Conservation (phyloP, 1,140 invertebrate genomes). For the Drosophila tristis region DNA sequence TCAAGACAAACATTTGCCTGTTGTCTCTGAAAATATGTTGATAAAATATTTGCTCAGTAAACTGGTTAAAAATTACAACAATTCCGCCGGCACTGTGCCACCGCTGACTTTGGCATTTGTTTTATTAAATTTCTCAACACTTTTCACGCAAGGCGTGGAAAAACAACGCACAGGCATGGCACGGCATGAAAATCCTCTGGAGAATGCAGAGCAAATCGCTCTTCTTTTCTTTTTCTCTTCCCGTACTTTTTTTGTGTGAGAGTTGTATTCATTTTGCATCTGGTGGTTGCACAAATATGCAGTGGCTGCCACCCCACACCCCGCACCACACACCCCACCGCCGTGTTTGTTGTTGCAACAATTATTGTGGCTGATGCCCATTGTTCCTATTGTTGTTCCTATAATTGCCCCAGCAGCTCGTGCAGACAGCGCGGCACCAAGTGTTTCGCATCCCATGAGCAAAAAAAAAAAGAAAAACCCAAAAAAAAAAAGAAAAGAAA, state of each 20-base stretch:
- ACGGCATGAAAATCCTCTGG: neutral
- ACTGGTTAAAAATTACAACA: slow-evolving; percentile 83
- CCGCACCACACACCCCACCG: neutral
- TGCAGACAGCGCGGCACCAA: slow-evolving; percentile 81
- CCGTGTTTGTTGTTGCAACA: slow-evolving; percentile 60
- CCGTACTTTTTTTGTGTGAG: slow-evolving; percentile 3
- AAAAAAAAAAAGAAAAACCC: slow-evolving; percentile 46
- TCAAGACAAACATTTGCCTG: slow-evolving; percentile 75
- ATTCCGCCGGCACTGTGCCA: slow-evolving; percentile 25
- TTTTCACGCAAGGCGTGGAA: slow-evolving; percentile 65
- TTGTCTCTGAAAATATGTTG: slow-evolving; percentile 81
- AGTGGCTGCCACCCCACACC: slow-evolving; percentile 31
- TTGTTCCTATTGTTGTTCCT: slow-evolving; percentile 47
- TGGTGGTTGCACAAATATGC: slow-evolving; percentile 62
- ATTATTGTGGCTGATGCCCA: slow-evolving; percentile 56
- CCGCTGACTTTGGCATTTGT: slow-evolving; percentile 75
- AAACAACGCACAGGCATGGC: slow-evolving; percentile 59
- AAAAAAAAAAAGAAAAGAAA: slow-evolving; percentile 13
- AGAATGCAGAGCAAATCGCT: neutral
- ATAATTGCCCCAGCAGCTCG: slow-evolving; percentile 53
- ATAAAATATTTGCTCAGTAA: slow-evolving; percentile 80
- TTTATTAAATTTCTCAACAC: slow-evolving; percentile 78
- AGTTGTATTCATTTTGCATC: slow-evolving; percentile 56
- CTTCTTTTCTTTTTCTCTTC: neutral
- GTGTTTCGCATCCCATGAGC: slow-evolving; percentile 72